Base-by-base conservation (phyloP, 1,140 invertebrate species). In the Diabrotica undecimpunctata region DNA sequence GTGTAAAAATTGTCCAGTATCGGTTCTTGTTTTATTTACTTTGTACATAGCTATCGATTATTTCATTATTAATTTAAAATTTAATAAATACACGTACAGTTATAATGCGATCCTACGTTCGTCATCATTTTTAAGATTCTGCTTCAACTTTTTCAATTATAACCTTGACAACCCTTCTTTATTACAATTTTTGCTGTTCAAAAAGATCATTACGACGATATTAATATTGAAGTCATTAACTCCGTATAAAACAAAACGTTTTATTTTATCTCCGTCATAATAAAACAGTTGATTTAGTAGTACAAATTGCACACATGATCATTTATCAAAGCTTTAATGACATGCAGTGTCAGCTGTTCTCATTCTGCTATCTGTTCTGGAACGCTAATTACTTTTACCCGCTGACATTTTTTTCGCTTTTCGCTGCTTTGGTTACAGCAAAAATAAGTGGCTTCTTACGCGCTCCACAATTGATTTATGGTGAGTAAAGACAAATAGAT, bases 271-370 rank as follows among this genome's bases (percentile, higher is more conserved):
- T 46, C 41, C 8, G 41, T n/a, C 41, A 46, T 46, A 46, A 46
- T 46, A 46, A 46, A 46, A 46, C 41, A 46, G 41, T 46, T 46
- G 41, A 46, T 46, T 46, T 46, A 46, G 41, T 46, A 46, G 41
- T 46, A 46, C 41, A 46, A 46, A 46, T 46, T 46, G 41, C 41
- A 46, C 41, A 46, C 41, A 46, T 46, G 41, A 46, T 46, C 41
- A 46, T 46, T 46, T 46, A 46, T 46, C 5, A 46, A 8, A 46
- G 41, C n/a, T 46, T 46, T 46, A 46, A 46, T 46, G 41, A 46
- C 41, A 46, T 46, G 41, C 41, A 46, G 41, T 46, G 41, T 46
- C 41, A 46, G 41, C 41, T 46, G 41, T 46, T 46, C 41, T 46
- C 41, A 46, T 46, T 46, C 41, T 46, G 41, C 8, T 46, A 46